These are phyloP conservation scores for Beroe ovata DNA, from an alignment of 37 sponge, comb jelly and placozoan genomes.

Conservation along the genomic window DNA sequence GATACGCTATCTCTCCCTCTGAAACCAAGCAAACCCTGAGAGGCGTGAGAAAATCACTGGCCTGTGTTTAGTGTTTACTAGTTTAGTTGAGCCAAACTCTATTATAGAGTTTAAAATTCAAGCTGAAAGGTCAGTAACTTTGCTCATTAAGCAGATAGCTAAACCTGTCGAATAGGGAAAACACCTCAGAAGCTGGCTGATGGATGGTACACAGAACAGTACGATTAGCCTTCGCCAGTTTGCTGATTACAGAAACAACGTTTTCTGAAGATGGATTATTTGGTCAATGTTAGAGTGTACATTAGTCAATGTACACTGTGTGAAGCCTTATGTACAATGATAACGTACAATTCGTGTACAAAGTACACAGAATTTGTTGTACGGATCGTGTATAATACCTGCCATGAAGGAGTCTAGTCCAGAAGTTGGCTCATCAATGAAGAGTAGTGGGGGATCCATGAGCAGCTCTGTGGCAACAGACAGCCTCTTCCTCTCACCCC, in stretches of 20 bases:
- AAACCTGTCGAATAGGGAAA: slow-evolving; percentile 69
- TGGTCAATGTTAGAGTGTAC: too few species aligned
- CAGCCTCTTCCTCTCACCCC: slow-evolving; percentile 47
- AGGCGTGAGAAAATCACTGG: too few species aligned
- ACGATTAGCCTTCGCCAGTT: slow-evolving; percentile 68
- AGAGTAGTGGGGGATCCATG: slow-evolving; percentile 71
- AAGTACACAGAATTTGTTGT: too few species aligned
- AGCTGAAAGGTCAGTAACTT: too few species aligned
- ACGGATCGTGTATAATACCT: not conserved
- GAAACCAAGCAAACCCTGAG: slow-evolving; percentile 31
- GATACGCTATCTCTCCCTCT: slow-evolving; percentile 55
- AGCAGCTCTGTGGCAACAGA: slow-evolving; percentile 59
- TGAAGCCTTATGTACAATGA: too few species aligned
- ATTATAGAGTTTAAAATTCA: too few species aligned
- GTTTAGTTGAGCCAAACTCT: too few species aligned
- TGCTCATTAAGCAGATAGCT: too few species aligned
- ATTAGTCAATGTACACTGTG: too few species aligned
- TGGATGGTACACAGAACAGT: slow-evolving; percentile 75
- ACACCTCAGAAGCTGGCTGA: slow-evolving; percentile 74
- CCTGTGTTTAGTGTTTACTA: too few species aligned
- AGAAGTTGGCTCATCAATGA: slow-evolving; percentile 75
- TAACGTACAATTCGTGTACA: too few species aligned
- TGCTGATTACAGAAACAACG: slow-evolving; percentile 67
- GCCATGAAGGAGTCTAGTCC: slow-evolving; percentile 76
- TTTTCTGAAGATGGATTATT: slow-evolving; percentile 30